Evolutionary conservation across 2,888 invertebrate genomes (phyloP), one percentile per base, ranked within the genome.

Genomic region (Loripinus fragilis): DNA sequence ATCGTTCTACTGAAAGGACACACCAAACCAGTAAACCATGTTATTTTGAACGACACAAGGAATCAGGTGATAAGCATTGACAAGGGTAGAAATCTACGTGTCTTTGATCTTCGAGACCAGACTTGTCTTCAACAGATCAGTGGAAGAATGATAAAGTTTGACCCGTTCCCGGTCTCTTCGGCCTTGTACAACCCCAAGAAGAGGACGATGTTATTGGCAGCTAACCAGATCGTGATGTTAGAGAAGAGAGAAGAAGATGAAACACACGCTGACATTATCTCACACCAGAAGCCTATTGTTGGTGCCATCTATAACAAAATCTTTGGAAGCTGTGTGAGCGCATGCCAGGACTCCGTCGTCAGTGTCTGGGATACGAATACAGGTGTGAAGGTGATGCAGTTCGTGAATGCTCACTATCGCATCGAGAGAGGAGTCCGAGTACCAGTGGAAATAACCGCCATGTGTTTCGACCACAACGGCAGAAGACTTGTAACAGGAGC

Each of bases 361-460:
- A 96, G 96, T 86, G 96, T 96, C 33, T 97, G 97, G 97, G 96
- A 97, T 92, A 96, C 96, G 0, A 95, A 95, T 93, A 95, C 95
- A 65, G 96, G 97, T 2, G 85, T 82, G 42, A 89, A 88, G 73
- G 67, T 85, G 17, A 90, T 90, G 79, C 89, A 90, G 76, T 89
- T 89, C 68, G 86, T 88, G 15, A 90, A 90, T 76, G 90, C 90
- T 0, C 97, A 97, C 91, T 96, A 95, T 23, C 94, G 95, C 73
- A 93, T 95, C 83, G 92, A 95, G 71, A 95, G 96, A 90, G 96
- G 96, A 0, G 95, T 96, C 91, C 93, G 94, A 42, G 94, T 95
- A 78, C 95, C 95, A 0, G 95, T 96, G 66, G 96, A 96, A 94
- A 96, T 97, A 83, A 97, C 97, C 0, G 95, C 96, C 3, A 96